Evolutionary conservation across 2,113 vertebrate species (phyloP), one percentile per base, ranked within the genome.

Genomic region (Mobula birostris): DNA sequence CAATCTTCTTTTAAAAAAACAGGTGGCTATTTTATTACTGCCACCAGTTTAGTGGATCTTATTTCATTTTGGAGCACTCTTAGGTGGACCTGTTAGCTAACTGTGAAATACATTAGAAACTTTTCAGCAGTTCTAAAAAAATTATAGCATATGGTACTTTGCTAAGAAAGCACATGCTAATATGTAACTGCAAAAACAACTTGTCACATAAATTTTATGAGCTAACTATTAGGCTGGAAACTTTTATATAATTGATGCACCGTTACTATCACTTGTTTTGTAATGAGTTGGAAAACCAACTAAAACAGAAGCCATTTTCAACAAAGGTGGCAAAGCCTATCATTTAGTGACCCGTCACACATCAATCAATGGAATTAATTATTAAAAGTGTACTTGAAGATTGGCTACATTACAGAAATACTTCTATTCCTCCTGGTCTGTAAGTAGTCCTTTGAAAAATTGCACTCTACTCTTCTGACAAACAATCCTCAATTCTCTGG

Each of bases 1-100:
- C n/a, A 61, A 66, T 90, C 61, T 19, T 66, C 85, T 36, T 66
- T 66, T 32, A 66, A 68, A 27, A 90, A 90, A 90, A 66, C 85
- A 90, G 85, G 85, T 90, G 85, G 85, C 66, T 90, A 15, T 88
- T 88, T 90, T 90, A 66, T 90, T 7, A n/a, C 85, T 66, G 85
- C 61, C 14, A 32, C 63, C 24, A n/a, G 32, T 66, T 32, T 19
- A 66, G 66, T 66, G 61, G 85, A 66, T 66, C 15, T 32, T 32
- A 66, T 90, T 66, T 66, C 63, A 68, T 66, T 66, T 90, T 90
- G 85, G 85, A 90, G 61, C 85, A 19, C 61, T 5, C 85, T 32
- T 2, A 68, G 83, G 61, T 90, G 85, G 58, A 90, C 85, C 27
- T 90, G 85, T 90, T 90, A 32, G 61, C n/a, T n/a, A 63, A 90